Conservation (phyloP, 1,140 invertebrate species). For the Ips nitidus region DNA sequence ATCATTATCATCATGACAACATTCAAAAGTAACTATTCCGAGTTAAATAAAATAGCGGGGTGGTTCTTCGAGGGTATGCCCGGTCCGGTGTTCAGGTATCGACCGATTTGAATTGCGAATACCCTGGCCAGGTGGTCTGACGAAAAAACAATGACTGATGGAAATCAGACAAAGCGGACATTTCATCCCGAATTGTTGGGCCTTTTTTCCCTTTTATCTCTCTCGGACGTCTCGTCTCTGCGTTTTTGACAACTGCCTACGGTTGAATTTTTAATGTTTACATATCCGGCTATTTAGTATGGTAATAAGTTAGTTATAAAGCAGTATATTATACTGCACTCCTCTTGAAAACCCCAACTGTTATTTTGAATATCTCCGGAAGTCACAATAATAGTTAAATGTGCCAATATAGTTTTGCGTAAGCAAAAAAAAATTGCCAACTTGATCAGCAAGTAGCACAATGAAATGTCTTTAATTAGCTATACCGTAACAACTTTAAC, state of each 20-base stretch:
- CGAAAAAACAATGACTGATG: constrained; percentile 19
- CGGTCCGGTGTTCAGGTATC: not conserved
- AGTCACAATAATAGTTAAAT: too few relatives aligned
- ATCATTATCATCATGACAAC: not conserved
- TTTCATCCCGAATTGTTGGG: constrained; percentile 6
- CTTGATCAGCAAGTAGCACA: too few relatives aligned
- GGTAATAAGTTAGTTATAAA: too few relatives aligned
- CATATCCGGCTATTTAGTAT: too few relatives aligned
- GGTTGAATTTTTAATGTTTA: too few relatives aligned
- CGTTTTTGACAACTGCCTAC: constrained; percentile 1
- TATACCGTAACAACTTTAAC: too few relatives aligned
- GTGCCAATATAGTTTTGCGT: too few relatives aligned
- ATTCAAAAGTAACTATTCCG: not conserved
- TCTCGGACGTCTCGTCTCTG: not conserved
- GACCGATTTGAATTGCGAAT: constrained; percentile 25
- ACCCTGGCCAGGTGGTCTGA: constrained; percentile 21
- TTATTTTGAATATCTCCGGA: too few relatives aligned
- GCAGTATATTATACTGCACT: too few relatives aligned
- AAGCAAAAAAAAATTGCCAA: too few relatives aligned
- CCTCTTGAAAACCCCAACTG: too few relatives aligned
- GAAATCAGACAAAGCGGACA: constrained; percentile 9
- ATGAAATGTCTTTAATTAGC: too few relatives aligned
- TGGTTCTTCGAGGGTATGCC: not conserved
- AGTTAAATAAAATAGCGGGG: not conserved
- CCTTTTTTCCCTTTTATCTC: not conserved